These are phyloP conservation scores for Nasonia oneida DNA, from an alignment of 2,888 invertebrate genomes.

Conservation along the genomic window DNA sequence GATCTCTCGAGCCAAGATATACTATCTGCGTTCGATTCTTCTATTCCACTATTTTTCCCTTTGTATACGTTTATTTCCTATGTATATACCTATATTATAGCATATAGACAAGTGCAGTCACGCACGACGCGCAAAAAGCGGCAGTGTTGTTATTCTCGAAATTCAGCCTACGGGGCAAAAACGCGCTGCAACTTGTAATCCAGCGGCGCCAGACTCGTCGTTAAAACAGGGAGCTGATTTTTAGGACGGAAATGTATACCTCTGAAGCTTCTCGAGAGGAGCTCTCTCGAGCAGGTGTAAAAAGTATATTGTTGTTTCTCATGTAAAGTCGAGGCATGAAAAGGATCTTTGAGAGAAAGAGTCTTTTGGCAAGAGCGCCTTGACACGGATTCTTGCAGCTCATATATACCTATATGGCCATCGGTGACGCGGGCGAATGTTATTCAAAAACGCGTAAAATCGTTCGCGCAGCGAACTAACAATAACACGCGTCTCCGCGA, in stretches of 20 bases:
- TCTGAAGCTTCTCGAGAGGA: neutral
- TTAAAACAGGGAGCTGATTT: slow-evolving; percentile 3
- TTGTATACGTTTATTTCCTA: too few relatives aligned
- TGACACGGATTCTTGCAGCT: neutral
- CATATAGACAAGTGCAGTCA: too few relatives aligned
- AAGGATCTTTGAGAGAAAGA: neutral
- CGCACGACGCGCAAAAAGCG: slow-evolving; percentile 2
- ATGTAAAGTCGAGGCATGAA: neutral
- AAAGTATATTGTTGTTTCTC: neutral
- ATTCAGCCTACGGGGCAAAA: neutral
- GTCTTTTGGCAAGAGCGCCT: neutral
- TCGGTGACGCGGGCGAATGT: too few relatives aligned
- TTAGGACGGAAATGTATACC: neutral
- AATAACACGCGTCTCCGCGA: neutral
- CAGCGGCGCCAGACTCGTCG: slow-evolving; percentile 14
- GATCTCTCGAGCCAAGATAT: neutral
- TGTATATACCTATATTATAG: too few relatives aligned
- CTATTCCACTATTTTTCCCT: neutral
- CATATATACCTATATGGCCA: neutral
- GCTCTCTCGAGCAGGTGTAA: neutral
- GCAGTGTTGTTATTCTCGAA: neutral
- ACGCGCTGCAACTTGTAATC: neutral
- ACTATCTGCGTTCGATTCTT: neutral
- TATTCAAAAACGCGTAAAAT: too few relatives aligned
- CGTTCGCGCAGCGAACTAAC: neutral